Evolutionary conservation across 2,888 invertebrate species (phyloP), one percentile per base, ranked within the genome.

Genomic region (Gibbula magus): DNA sequence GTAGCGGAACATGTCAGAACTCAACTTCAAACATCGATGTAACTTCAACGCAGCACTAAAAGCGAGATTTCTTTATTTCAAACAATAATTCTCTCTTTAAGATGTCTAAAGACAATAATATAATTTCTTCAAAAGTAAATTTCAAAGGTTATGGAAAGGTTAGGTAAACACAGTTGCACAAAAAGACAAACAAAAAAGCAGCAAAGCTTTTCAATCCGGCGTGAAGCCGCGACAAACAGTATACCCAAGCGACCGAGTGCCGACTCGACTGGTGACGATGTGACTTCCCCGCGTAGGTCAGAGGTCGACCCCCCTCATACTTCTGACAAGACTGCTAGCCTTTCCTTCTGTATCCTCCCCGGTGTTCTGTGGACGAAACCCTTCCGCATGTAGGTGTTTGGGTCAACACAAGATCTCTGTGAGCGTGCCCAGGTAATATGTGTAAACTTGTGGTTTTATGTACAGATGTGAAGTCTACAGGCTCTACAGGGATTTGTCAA

Each of bases 331-430:
- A 39, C 35, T 39, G 29, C 20, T 70, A 70, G 35, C 70, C 70
- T 70, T 70, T 70, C 35, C 70, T 18, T 13, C 29, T 20, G 8
- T 70, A 39, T 39, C 18, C 35, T 39, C 39, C 39, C 70, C 20
- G 20, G 70, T n/a, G 70, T 70, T 35, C 20, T 29, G 70, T 70
- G 39, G 56, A 35, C 70, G 35, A 70, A 70, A 70, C 39, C 35
- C 39, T 70, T 18, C 35, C 70, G 70, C 70, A 39, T 70, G 70
- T 70, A 70, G 70, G 70, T 70, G 70, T 70, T 32, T 70, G 35
- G 70, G 70, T 70, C 70, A 70, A 70, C 70, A 70, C 39, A 70
- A 70, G 70, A 20, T 70, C 35, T 70, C 4, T 20, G n/a, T 70
- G 32, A 20, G 39, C 70, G 70, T 70, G 70, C 70, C 20, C 35